Percentiles rank a stretch among this genome's conserved stretches.
phyloP scores from a whole-genome alignment of 2,797 vertebrate species.

The Poeciliopsis infans region DNA sequence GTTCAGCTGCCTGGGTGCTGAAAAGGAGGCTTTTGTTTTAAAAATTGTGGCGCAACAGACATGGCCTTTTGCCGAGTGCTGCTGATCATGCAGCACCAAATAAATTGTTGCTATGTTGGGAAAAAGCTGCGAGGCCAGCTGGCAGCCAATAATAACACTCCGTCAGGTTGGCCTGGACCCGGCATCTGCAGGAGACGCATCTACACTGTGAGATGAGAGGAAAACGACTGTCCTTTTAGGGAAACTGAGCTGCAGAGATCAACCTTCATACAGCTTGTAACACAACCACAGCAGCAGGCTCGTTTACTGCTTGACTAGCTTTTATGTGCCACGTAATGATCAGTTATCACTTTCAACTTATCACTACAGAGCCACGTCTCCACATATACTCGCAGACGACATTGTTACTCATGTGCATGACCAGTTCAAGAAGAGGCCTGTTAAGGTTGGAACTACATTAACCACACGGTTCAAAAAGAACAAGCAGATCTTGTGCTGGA shows the following conservation, averaged over 20 bases:
- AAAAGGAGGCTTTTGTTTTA: constrained; percentile 8
- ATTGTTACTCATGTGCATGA: constrained; percentile 58
- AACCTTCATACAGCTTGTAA: constrained; percentile 13
- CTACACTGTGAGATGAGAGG: constrained; percentile 12
- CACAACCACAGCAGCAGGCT: constrained; percentile 13
- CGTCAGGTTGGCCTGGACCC: constrained; percentile 17
- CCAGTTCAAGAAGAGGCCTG: constrained; percentile 47
- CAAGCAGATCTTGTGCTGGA: constrained; percentile 70
- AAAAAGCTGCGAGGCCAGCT: constrained; percentile 46
- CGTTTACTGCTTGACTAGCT: constrained; percentile 18
- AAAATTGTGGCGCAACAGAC: constrained; percentile 11
- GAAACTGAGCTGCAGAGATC: background rate
- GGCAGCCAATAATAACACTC: constrained; percentile 29
- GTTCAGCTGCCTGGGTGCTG: background rate
- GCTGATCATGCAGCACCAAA: constrained; percentile 16
- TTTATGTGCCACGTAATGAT: constrained; percentile 23
- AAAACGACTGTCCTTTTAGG: constrained; percentile 7
- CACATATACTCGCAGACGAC: constrained; percentile 18
- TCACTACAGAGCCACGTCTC: background rate
- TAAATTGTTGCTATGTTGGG: constrained; percentile 53
- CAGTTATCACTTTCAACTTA: constrained; percentile 6
- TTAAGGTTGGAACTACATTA: constrained; percentile 11
- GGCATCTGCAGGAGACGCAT: constrained; percentile 3
- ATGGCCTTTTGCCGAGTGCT: constrained; percentile 1
- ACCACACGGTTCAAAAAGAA: constrained; percentile 37